Conservation (phyloP, 2,113 vertebrate genomes). For the Malaclemys terrapin region DNA sequence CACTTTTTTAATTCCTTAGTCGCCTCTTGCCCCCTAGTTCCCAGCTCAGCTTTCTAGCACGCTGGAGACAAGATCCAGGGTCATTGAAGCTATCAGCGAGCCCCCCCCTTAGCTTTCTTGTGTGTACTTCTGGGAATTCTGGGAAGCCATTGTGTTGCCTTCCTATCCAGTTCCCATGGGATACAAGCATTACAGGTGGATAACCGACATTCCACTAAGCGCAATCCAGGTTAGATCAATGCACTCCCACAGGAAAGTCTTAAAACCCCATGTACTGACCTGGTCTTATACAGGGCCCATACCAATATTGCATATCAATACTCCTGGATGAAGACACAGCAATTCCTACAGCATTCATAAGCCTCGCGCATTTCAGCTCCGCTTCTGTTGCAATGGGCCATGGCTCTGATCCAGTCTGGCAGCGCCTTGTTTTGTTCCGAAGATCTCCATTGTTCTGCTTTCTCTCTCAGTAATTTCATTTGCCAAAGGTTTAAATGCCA, state of each 20-base stretch:
- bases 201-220: background rate
- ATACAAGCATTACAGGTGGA: background rate
- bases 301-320: background rate
- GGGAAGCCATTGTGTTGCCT: background rate
- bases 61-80: too few species aligned
- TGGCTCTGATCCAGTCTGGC: background rate
- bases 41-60: too few species aligned
- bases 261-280: background rate
- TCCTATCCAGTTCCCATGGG: background rate
- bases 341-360: background rate
- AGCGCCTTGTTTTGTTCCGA: background rate
- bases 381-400: background rate
- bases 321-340: background rate
- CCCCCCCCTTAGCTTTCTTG: too few species aligned
- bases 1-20: too few species aligned
- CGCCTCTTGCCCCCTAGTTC: too few species aligned
- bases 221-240: background rate
- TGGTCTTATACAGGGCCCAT: background rate
- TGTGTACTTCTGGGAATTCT: too few species aligned
- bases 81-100: too few species aligned
- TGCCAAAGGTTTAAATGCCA: conserved; percentile 43
- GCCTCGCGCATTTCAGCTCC: background rate
- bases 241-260: background rate
- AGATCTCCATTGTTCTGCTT: background rate
- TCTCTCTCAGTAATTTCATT: background rate